Evolutionary conservation across 1,140 invertebrate genomes (phyloP).

Genomic region (Drosophila gunungcola): DNA sequence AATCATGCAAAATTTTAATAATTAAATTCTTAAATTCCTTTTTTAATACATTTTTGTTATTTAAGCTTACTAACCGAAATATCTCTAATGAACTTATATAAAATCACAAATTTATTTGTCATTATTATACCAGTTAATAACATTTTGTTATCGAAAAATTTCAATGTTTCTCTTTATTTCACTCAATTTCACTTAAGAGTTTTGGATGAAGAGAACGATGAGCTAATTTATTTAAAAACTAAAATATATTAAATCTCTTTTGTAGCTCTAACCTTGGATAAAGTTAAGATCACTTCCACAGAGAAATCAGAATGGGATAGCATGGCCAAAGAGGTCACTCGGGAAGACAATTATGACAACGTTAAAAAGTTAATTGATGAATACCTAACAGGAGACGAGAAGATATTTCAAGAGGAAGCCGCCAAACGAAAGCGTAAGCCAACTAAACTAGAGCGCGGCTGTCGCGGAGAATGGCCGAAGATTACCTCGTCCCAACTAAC

Average conservation of each 20-base stretch:
- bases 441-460: slow-evolving; percentile 21
- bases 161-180: too few species aligned
- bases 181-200: too few species aligned
- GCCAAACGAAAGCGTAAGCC: slow-evolving; percentile 22
- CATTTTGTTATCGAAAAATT: too few species aligned
- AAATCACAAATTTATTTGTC: too few species aligned
- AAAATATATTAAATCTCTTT: not conserved
- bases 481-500: slow-evolving; percentile 4
- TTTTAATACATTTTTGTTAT: too few species aligned
- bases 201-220: too few species aligned
- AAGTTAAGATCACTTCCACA: not conserved
- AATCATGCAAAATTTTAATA: not conserved
- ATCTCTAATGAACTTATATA: too few species aligned
- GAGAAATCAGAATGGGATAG: not conserved
- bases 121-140: too few species aligned
- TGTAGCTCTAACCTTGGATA: slow-evolving; percentile 20
- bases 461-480: slow-evolving; percentile 43
- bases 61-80: too few species aligned
- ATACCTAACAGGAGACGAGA: slow-evolving; percentile 39
- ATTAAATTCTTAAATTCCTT: too few species aligned
- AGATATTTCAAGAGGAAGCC: slow-evolving; percentile 35
- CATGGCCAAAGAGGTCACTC: slow-evolving; percentile 11
- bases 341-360: slow-evolving; percentile 16
- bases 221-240: not conserved
- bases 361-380: slow-evolving; percentile 38